Evolutionary conservation across 2,113 vertebrate species (phyloP).

Genomic region (Dissostichus mawsoni): DNA sequence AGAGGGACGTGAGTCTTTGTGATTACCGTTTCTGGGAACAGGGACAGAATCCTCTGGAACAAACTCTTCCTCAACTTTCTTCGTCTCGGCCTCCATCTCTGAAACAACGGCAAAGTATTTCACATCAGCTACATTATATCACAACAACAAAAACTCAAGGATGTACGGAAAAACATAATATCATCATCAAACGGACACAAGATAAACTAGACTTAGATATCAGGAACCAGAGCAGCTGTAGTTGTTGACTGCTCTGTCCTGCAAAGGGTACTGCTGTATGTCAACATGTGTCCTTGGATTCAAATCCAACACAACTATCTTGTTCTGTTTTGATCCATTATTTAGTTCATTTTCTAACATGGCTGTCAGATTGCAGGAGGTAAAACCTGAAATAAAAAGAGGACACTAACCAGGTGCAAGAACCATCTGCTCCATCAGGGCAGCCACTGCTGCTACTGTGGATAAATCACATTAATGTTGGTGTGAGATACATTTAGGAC

Average conservation of each 20-base stretch:
- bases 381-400: not conserved
- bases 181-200: too few species aligned
- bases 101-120: constrained; percentile 3
- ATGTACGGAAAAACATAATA: too few species aligned
- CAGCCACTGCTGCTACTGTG: constrained; percentile 7
- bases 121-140: not conserved
- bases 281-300: too few species aligned
- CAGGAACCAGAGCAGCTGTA: too few species aligned
- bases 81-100: not conserved
- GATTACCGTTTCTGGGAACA: not conserved
- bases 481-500: not conserved
- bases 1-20: not conserved
- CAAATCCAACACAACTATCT: too few species aligned
- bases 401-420: constrained; percentile 4
- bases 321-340: too few species aligned
- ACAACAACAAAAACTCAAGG: too few species aligned
- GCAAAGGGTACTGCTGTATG: too few species aligned
- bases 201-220: too few species aligned
- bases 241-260: too few species aligned
- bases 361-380: too few species aligned
- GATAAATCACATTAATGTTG: not conserved
- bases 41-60: not conserved
- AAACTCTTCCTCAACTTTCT: not conserved
- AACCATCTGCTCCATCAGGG: not conserved
- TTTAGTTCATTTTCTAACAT: not conserved